Conservation (phyloP, 1,140 invertebrate species). For the Cyclargus thomasi region DNA sequence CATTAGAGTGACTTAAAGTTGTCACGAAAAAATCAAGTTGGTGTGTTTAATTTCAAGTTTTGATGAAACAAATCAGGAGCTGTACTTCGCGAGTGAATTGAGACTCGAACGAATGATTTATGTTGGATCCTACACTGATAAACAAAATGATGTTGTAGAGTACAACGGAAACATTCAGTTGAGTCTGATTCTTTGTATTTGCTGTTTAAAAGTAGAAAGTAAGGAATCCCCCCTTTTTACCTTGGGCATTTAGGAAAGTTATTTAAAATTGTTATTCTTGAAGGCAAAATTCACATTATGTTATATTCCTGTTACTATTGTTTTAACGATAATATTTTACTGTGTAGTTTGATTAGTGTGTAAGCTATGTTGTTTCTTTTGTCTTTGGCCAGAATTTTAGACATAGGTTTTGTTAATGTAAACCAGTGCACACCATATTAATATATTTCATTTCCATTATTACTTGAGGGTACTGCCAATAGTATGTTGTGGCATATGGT, state of each 20-base stretch:
- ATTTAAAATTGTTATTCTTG: background rate
- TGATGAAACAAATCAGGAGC: too few species aligned
- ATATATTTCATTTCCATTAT: background rate
- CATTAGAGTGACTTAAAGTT: too few species aligned
- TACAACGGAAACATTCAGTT: too few species aligned
- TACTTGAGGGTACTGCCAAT: background rate
- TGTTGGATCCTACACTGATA: too few species aligned
- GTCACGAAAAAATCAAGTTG: too few species aligned
- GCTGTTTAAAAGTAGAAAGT: too few species aligned
- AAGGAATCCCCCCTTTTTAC: background rate
- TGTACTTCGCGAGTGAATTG: too few species aligned
- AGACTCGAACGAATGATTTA: too few species aligned
- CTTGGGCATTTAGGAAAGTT: background rate
- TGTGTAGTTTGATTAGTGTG: conserved; percentile 5
- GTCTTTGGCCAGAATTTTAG: background rate
- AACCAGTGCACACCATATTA: background rate
- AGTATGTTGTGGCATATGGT: background rate
- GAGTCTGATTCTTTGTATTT: too few species aligned
- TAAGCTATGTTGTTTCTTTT: conserved; percentile 16
- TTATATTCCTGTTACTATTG: background rate
- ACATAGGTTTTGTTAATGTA: background rate
- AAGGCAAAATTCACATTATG: conserved; percentile 8
- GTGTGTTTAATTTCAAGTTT: too few species aligned
- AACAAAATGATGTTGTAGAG: too few species aligned
- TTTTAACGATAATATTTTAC: background rate